phyloP scores from a whole-genome alignment of 1,140 invertebrate genomes.

The Elymnias hypermnestra region DNA sequence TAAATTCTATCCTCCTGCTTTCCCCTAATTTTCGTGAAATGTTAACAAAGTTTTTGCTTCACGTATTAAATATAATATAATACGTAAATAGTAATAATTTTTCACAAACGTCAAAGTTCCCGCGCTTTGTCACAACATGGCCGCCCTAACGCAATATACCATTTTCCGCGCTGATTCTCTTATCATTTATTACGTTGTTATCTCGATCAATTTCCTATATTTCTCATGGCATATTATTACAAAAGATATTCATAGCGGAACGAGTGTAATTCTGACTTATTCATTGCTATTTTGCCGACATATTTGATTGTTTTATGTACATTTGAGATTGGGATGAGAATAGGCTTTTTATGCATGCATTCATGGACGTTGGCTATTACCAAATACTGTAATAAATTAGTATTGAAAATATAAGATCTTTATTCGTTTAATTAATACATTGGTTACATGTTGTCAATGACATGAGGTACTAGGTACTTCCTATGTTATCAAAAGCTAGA shows the following conservation, averaged over 20 bases:
- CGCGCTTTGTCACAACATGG: slow-evolving; percentile 2
- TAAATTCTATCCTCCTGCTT: too few species aligned
- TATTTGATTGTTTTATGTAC: slow-evolving; percentile 21
- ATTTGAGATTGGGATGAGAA: slow-evolving; percentile 6
- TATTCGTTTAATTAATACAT: too few species aligned
- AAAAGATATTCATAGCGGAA: slow-evolving; percentile 23
- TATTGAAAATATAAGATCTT: too few species aligned
- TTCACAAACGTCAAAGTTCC: background rate
- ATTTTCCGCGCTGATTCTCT: slow-evolving; percentile 34
- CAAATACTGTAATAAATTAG: too few species aligned
- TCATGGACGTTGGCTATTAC: background rate
- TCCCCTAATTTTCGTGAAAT: too few species aligned
- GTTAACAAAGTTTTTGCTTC: too few species aligned
- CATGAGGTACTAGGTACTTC: too few species aligned
- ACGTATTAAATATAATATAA: too few species aligned
- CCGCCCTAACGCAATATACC: slow-evolving; percentile 27
- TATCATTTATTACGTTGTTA: slow-evolving; percentile 39
- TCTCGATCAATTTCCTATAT: slow-evolving; percentile 31
- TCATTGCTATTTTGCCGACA: slow-evolving; percentile 21
- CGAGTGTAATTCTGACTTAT: slow-evolving; percentile 28
- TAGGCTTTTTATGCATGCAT: slow-evolving; percentile 11
- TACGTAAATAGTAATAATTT: background rate
- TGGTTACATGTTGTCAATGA: too few species aligned
- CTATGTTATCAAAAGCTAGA: too few species aligned
- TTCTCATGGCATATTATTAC: slow-evolving; percentile 40